Base-by-base conservation (phyloP, 2,797 vertebrate genomes). In the Novumbra hubbsi region DNA sequence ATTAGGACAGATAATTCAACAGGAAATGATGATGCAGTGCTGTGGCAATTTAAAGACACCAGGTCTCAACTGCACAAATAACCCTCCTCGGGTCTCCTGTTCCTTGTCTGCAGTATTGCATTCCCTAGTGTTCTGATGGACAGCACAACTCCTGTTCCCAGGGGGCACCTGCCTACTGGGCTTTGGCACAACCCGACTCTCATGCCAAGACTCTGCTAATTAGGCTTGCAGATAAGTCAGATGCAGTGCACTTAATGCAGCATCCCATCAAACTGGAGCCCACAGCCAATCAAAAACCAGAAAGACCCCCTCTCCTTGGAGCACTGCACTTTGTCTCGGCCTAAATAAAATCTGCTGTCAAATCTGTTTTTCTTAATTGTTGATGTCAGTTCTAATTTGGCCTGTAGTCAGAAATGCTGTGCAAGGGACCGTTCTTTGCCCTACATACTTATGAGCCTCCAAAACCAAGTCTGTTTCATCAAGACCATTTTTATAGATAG, bases 1-100 rank as follows among this genome's bases (percentile, higher is more conserved):
- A 30, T 50, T 50, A 32, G 50, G 27, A 52, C 32, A 28, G 49
- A 32, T 32, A 32, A 71, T 27, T 30, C 70, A 71, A 60, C n/a
- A 71, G 15, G 12, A 57, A 38, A 16, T n/a, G 52, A 15, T 69
- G 28, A 34, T 52, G 32, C 30, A 21, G 27, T 5, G 19, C 30
- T 15, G 9, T 60, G 49, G 69, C 45, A 70, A 60, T 48, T 72
- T 32, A 16, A 80, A 83, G 71, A 78, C 68, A 19, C 75, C 71
- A 83, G 72, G 76, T 82, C 80, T 84, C 80, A 80, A 77, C 55
- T 70, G 67, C 76, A 74, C 84, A 88, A 88, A 89, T 86, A 90
- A 78, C 76, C 76, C n/a, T 67, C 63, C 71, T 76, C 71, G 41
- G 41, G 70, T 74, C 80, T 74, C 80, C 80, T 76, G n/a, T 75